Percentiles rank a stretch among this genome's conserved stretches.
These are phyloP conservation scores for Paraescarpia echinospica DNA, from an alignment of 1,140 invertebrate genomes.

Conservation along the genomic window DNA sequence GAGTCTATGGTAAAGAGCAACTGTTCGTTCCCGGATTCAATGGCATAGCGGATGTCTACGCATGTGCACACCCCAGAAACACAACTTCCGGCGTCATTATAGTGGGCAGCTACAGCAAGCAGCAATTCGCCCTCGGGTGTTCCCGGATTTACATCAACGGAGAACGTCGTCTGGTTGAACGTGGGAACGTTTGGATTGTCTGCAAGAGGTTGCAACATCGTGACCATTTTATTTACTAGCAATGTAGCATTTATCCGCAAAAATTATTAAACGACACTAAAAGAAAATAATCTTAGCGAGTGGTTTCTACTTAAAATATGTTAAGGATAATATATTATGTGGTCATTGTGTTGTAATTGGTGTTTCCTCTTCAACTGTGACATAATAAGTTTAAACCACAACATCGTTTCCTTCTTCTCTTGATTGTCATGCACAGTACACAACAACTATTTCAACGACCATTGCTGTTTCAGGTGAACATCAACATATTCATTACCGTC, in stretches of 20 bases:
- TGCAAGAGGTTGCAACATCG: background rate
- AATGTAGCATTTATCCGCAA: background rate
- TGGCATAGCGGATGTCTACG: conserved; percentile 8
- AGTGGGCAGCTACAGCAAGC: background rate
- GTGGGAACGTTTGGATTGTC: conserved; percentile 6
- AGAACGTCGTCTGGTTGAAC: background rate
- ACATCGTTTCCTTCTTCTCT: too few species aligned
- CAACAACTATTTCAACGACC: too few species aligned
- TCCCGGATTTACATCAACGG: background rate
- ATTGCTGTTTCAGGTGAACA: too few species aligned
- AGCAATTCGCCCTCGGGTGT: conserved; percentile 14
- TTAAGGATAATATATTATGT: too few species aligned
- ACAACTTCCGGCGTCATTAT: conserved; percentile 6
- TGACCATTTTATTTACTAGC: background rate
- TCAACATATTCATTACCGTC: background rate
- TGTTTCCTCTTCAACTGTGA: too few species aligned
- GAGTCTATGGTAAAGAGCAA: background rate
- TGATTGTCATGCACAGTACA: too few species aligned
- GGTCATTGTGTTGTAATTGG: too few species aligned
- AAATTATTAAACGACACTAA: background rate
- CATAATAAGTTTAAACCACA: too few species aligned
- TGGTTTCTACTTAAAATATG: too few species aligned
- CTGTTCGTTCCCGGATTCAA: conserved; percentile 18
- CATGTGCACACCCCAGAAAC: conserved; percentile 3
- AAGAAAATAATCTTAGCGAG: background rate